Base-by-base conservation (phyloP, 2,113 vertebrate species). In the Mastomys coucha region DNA sequence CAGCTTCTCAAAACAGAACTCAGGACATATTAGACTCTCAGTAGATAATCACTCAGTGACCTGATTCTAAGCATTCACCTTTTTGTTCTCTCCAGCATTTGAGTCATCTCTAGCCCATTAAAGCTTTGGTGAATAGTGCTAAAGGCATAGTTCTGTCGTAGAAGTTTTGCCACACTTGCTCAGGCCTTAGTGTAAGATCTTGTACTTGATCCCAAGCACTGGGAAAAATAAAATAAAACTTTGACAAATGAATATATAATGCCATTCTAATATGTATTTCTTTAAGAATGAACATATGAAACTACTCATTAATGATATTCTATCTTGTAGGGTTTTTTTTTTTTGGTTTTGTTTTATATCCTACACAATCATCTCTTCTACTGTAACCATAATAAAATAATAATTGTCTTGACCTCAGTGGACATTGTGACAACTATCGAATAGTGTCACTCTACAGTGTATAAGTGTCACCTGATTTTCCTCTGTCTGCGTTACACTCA, bases 221-320 rank as follows among this genome's bases (percentile, higher is more conserved):
- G 7, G 39, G 33, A 33, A 45, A 53, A 70, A n/a, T n/a, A n/a
- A 72, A 65, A 85, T 72, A 53, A 88, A 72, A 88, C 28, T 69
- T 58, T 75, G 36, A 53, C 7, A 70, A 94, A 88, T 88, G 60
- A 94, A 88, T 88, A 89, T 89, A 82, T 75, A 14, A 94, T 86
- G 19, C 42, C 73, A 5, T 6, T 72, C 33, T 4, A 73, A 78
- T 12, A 58, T 6, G 9, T 89, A 80, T 53, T 33, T 92, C 72
- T 93, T 87, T 84, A 82, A 20, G 1, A 81, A 94, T 86, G 13
- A 91, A 94, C 51, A 67, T 69, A 60, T 45, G 49, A 92, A 94
- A 89, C 49, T 85, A 92, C 49, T 76, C 81, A 60, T 88, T 87
- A 91, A 28, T 56, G 60, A 22, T 82, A 87, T 49, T 82, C 13